These are phyloP conservation scores for Cheiracanthium punctorium DNA, from an alignment of 2,888 invertebrate genomes.

Conservation along the genomic window DNA sequence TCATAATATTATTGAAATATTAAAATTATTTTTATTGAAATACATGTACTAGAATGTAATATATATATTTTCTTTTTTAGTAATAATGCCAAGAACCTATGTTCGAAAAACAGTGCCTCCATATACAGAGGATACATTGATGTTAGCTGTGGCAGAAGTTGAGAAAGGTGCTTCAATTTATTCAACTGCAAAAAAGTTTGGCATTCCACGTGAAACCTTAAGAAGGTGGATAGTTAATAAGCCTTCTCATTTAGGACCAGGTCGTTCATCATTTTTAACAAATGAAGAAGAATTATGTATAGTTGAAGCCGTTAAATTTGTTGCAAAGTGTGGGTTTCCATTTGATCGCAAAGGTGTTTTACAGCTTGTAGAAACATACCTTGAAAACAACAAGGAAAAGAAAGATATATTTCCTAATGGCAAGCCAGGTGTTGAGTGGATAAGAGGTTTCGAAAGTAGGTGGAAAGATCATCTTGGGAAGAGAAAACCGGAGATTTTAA, in stretches of 20 bases:
- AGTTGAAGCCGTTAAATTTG: not conserved
- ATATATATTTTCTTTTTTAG: too few species aligned
- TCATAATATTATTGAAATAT: too few species aligned
- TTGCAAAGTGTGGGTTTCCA: conserved; percentile 13
- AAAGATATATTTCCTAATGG: conserved; percentile 2
- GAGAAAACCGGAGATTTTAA: conserved; percentile 7
- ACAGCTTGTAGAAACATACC: conserved; percentile 3
- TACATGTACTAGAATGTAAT: too few species aligned
- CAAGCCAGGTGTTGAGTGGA: not conserved
- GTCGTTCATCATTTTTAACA: not conserved
- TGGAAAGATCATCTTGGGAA: not conserved
- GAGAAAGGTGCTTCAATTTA: not conserved
- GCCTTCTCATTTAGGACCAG: not conserved
- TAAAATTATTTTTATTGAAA: too few species aligned
- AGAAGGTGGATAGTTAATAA: conserved; percentile 15
- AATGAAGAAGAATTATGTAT: conserved; percentile 9
- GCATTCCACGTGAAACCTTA: not conserved
- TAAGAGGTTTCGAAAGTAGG: conserved; percentile 4
- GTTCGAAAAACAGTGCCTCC: too few species aligned
- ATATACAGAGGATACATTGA: not conserved
- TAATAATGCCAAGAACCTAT: too few species aligned
- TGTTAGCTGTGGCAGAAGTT: not conserved
- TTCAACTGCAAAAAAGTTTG: not conserved
- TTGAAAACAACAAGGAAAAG: not conserved
- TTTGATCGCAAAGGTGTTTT: conserved; percentile 1